Evolutionary conservation across 2,113 vertebrate genomes (phyloP), one percentile per base, ranked within the genome.

Genomic region (Jaculus jaculus): DNA sequence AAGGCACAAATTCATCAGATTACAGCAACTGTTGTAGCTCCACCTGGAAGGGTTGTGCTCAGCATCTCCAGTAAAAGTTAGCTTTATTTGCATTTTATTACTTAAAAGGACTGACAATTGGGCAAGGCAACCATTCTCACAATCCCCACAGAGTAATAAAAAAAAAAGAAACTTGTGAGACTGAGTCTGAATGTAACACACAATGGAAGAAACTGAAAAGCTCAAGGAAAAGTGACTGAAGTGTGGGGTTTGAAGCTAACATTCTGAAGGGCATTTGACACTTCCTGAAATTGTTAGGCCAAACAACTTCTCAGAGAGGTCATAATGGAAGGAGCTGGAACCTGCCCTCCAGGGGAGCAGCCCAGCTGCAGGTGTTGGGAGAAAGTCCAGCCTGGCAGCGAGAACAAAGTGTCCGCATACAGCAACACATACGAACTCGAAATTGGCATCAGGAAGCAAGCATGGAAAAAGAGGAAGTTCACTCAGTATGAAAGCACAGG

Each of bases 1-100:
- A 34, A 63, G 73, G 37, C 16, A 83, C 17, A 69, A 84, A 81
- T 92, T 69, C 42, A 6, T 54, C 79, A 69, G 42, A 71, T 65
- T 58, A 75, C 3, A 85, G 32, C 32, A 88, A 10, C 2, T 13
- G 34, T 75, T 84, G 42, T 94, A 89, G 24, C 65, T 92, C 26
- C n/a, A n/a, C n/a, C 39, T 89, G 23, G 47, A 86, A 68, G 21
- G 84, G 65, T 89, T 92, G 79, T 95, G 39, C 51, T 72, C 24
- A 92, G 32, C 85, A 90, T 89, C 72, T 84, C 28, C 65, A 92
- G 65, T 95, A 75, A 79, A 88, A 85, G 17, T 37, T 21, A 83
- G 15, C 21, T 80, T 81, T 3, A 60, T 87, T 84, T 84, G 20
- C 18, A 92, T 73, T 91, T 89, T 69, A 86, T 63, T 92, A 87